A percentile compares a stretch with the other conserved stretches of the same genome.
Evolutionary conservation across 1,140 invertebrate genomes (phyloP).

Genomic region (Brachionus rotundiformis): DNA sequence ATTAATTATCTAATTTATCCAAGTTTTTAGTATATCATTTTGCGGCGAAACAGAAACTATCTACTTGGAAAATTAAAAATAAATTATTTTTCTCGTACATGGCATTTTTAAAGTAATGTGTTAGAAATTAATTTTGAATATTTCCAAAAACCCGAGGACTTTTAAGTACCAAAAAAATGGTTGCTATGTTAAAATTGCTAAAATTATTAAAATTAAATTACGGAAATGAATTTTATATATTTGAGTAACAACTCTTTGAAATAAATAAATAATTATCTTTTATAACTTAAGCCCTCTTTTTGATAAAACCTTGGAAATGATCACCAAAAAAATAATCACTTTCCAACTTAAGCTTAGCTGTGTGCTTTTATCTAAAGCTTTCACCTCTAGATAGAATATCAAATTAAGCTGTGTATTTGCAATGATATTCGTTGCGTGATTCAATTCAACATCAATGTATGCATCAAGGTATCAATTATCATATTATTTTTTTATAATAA

Average conservation of each 20-base stretch:
- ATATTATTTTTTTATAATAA: too few species aligned
- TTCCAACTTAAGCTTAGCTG: neutral
- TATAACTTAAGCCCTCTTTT: neutral
- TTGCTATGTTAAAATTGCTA: slow-evolving; percentile 7
- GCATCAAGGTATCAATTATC: neutral
- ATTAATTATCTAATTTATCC: neutral
- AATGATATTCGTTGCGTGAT: neutral
- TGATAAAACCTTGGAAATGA: neutral
- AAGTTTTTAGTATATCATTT: neutral
- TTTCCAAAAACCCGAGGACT: neutral
- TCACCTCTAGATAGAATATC: neutral
- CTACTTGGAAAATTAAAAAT: neutral
- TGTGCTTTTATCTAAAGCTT: neutral
- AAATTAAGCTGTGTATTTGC: neutral
- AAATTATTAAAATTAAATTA: slow-evolving; percentile 8
- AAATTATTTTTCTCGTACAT: too few species aligned
- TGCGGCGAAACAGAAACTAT: neutral
- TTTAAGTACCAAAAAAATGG: neutral
- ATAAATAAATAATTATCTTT: too few species aligned
- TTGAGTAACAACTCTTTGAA: neutral
- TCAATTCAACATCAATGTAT: neutral
- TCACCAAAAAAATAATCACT: neutral
- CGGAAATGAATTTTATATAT: neutral
- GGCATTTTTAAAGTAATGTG: neutral
- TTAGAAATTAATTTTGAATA: neutral